These are phyloP conservation scores for Galagoides demidoff DNA, from an alignment of 2,797 vertebrate species.

Conservation along the genomic window DNA sequence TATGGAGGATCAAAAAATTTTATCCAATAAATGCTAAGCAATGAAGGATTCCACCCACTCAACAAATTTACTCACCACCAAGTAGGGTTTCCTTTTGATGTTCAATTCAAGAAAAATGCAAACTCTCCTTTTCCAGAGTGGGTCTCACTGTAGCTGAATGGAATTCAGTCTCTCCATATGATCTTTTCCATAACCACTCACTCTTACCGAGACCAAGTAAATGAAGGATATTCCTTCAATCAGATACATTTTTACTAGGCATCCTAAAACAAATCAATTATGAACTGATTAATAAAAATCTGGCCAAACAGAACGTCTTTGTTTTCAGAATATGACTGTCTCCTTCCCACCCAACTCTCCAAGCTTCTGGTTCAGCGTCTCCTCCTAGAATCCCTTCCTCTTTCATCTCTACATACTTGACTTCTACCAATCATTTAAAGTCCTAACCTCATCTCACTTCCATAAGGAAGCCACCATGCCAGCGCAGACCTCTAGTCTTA, in stretches of 20 bases:
- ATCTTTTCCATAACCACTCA: neutral
- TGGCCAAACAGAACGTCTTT: neutral
- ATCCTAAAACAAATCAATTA: conserved; percentile 10
- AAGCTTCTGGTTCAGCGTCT: neutral
- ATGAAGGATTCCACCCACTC: neutral
- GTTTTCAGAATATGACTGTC: neutral
- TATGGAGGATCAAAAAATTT: neutral
- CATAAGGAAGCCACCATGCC: neutral
- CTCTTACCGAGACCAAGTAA: neutral
- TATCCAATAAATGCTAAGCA: neutral
- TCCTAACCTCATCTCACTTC: neutral
- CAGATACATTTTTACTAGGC: conserved; percentile 12
- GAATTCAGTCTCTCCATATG: neutral
- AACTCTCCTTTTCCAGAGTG: neutral
- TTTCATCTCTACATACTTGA: neutral
- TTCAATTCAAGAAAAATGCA: neutral
- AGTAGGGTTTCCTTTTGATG: neutral
- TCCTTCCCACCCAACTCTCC: neutral
- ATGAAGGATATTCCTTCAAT: conserved; percentile 27
- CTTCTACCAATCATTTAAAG: neutral
- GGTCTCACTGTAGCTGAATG: neutral
- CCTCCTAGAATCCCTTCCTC: neutral
- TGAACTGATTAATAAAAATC: neutral
- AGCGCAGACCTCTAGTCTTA: neutral
- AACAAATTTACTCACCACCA: neutral